Conservation (phyloP, 2,888 invertebrate genomes). For the Steinernema hermaphroditum region DNA sequence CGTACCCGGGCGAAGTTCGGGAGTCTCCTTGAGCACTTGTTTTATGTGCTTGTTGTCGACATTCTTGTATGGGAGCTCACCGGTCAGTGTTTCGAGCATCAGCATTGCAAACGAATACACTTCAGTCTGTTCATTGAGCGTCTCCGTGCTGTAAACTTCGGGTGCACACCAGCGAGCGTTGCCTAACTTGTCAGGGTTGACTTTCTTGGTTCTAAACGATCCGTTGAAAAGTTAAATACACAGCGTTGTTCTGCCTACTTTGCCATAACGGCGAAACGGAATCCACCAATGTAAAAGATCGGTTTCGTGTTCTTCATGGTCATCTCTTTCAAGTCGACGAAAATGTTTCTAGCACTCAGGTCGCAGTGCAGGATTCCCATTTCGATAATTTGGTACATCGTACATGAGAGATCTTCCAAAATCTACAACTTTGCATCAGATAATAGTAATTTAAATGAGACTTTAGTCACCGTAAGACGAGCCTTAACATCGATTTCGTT, state of each 20-base stretch:
- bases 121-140: not conserved
- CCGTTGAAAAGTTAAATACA: not conserved
- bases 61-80: conserved; percentile 1
- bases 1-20: conserved; percentile 1
- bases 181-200: not conserved
- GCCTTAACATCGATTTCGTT: not conserved
- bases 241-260: not conserved
- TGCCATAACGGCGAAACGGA: conserved; percentile 5
- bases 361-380: conserved; percentile 33
- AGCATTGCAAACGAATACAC: not conserved
- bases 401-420: conserved; percentile 33
- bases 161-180: conserved; percentile 3
- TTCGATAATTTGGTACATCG: conserved; percentile 32
- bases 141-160: not conserved
- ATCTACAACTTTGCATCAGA: no score
- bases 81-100: conserved; percentile 5
- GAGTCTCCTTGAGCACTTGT: not conserved
- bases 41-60: conserved; percentile 15
- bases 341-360: conserved; percentile 32
- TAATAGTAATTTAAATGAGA: no score
- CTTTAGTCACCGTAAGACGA: not conserved
- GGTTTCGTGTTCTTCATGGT: not conserved
- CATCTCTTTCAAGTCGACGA: conserved; percentile 33
- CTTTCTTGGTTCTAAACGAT: not conserved
- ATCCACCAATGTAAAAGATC: not conserved